Evolutionary conservation across 2,888 invertebrate genomes (phyloP), one percentile per base, ranked within the genome.

Genomic region (Eremobia ochroleuca): DNA sequence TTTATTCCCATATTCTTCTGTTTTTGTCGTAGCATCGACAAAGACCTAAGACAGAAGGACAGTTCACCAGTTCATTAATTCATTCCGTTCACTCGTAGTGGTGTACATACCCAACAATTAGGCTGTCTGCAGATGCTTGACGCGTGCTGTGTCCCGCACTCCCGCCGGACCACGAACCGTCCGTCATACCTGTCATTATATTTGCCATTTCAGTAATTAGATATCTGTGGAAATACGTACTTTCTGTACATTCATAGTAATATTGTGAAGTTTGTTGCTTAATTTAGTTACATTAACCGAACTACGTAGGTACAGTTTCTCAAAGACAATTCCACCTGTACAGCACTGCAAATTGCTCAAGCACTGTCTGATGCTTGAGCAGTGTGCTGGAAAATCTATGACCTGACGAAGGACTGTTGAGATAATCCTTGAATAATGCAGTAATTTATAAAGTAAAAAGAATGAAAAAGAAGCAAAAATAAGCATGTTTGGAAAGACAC

Each of bases 181-280:
- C 65, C n/a, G 31, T 67, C 76, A 75, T 68, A 82, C 61, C 73
- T 82, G 80, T 89, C 81, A 90, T 93, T 92, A 93, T 86, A 89
- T 92, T 90, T 91, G 92, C 86, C 93, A 92, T 93, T 93, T 92
- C 76, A 73, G 61, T 85, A 86, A 88, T 87, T 82, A 90, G 77
- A 73, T 86, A 83, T 83, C 73, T 84, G 79, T 80, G 81, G 75
- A 74, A 85, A 85, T 65, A 78, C 31, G 37, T 70, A 81, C 78
- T 79, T 66, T 77, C 18, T 80, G 69, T 76, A 76, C 1, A 49
- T 67, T 70, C 49, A n/a, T 64, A 66, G 43, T 77, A 37, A 71
- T 69, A 61, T 49, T 64, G 59, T 15, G 40, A 71, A 66, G 18
- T 52, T 21, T 62, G 67, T 67, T 85, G 67, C 76, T 69, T 77